Evolutionary conservation across 2,888 invertebrate genomes (phyloP).

Genomic region (Girardia tigrina): DNA sequence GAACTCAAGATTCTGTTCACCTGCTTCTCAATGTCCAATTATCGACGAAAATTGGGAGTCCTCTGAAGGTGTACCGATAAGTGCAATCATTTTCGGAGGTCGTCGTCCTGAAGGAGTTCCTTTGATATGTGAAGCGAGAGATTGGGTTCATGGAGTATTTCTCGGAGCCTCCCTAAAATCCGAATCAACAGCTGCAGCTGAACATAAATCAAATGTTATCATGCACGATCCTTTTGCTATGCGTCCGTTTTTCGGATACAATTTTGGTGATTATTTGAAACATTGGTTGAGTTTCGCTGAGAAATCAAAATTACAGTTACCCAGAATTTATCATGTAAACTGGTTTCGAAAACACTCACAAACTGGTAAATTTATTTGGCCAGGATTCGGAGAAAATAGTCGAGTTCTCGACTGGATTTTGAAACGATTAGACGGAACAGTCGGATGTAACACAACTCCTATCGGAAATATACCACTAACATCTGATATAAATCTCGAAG

Average conservation of each 20-base stretch:
- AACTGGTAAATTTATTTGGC: slow-evolving; percentile 40
- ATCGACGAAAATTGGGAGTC: slow-evolving; percentile 41
- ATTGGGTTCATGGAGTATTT: slow-evolving; percentile 46
- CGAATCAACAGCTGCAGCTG: slow-evolving; percentile 44
- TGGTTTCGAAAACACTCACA: slow-evolving; percentile 40
- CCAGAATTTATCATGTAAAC: slow-evolving; percentile 41
- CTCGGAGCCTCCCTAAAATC: slow-evolving; percentile 42
- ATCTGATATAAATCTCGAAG: slow-evolving; percentile 57
- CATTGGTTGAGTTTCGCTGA: slow-evolving; percentile 39
- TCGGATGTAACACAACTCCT: slow-evolving; percentile 54
- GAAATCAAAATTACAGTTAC: slow-evolving; percentile 1
- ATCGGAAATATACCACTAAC: slow-evolving; percentile 38
- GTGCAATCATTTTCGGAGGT: slow-evolving; percentile 41
- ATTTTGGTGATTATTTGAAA: slow-evolving; percentile 41
- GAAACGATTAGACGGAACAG: slow-evolving; percentile 50
- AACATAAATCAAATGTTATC: slow-evolving; percentile 39
- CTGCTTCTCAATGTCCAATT: slow-evolving; percentile 40
- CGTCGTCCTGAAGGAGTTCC: slow-evolving; percentile 42
- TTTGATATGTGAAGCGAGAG: slow-evolving; percentile 42
- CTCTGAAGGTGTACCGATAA: slow-evolving; percentile 41
- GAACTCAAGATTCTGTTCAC: slow-evolving; percentile 41
- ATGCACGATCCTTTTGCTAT: slow-evolving; percentile 45
- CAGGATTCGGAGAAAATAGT: slow-evolving; percentile 41
- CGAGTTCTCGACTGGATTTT: slow-evolving; percentile 41
- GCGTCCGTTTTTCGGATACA: slow-evolving; percentile 44